Base-by-base conservation (phyloP, 2,113 vertebrate genomes). In the Anas platyrhynchos region DNA sequence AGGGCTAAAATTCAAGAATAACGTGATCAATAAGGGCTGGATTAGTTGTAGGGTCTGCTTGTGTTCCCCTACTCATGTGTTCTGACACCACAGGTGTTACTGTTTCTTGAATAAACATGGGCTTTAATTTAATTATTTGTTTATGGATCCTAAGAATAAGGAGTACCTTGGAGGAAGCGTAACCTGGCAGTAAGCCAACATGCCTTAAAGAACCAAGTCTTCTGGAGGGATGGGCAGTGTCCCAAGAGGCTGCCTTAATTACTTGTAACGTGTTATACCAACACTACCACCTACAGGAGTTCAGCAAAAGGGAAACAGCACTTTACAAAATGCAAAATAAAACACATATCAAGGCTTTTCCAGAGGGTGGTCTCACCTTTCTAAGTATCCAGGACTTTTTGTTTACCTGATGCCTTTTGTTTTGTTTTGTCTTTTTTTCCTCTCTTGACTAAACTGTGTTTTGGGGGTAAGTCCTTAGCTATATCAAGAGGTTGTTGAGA, bases 221-320 rank as follows among this genome's bases (percentile, higher is more conserved):
- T 61, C 74, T 62, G 44, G 10, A 52, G 56, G 27, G 43, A 6
- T 83, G 73, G 83, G 31, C 86, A 72, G 27, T 21, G 43, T 78
- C 93, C 65, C 76, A 67, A 6, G 73, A 86, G 21, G 9, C 48
- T 34, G 72, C 32, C 68, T 16, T 68, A 74, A 29, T 72, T 88
- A 67, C 3, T 2, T 6, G 2, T 89, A 63, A 72, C 2, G 9
- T 77, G 4, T 88, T 83, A 67, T 88, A 81, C 38, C 83, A 91
- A 88, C 69, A 86, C 59, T 52, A 90, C 88, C 93, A 95, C 73
- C 95, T 95, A 93, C 90, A 96, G 86, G 93, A 94, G 41, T 86
- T 84, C 75, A 86, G 32, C 12, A 78, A 91, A 89, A 91, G 56
- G 41, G 38, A 88, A 91, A 54, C 7, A 75, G 9, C 17, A 32